Base-by-base conservation (phyloP, 2,888 invertebrate species). In the Meganola albula region DNA sequence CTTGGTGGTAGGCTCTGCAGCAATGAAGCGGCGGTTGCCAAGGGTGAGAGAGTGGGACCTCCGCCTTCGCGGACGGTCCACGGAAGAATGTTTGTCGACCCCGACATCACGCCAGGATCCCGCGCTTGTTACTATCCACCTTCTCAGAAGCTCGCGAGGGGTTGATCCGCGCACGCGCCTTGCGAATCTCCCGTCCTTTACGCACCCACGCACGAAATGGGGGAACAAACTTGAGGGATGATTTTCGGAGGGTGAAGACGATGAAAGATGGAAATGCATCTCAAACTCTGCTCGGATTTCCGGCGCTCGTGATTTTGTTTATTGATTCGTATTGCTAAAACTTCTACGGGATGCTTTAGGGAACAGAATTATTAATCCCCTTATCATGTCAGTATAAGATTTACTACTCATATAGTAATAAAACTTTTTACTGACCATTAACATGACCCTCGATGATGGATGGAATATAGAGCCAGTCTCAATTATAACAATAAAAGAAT, bases 241-340 rank as follows among this genome's bases (percentile, higher is more conserved):
- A 71, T 75, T 63, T 78, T 75, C 72, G 80, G 78, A 82, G 84
- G 84, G 84, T 83, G 82, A 76, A 79, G 77, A 79, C 79, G 76
- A 70, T 76, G 80, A 77, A 80, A 79, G 80, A 82, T 83, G 83
- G 83, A 83, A 84, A 80, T 85, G 83, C 84, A 85, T 84, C 80
- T 82, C 74, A 74, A 72, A 78, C 75, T 76, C 66, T 66, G 80
- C 75, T 80, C 83, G 82, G 83, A 83, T 84, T 83, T 85, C 84
- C 84, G 79, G 74, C 66, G 79, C 73, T 74, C 62, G 76, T 79
- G 83, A 85, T 83, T 82, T 83, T 79, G 79, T 79, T 84, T 84
- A 85, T 85, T 82, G 84, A 84, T 84, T 84, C 73, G 74, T 70
- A 73, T 74, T 72, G 40, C 53, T 48, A 66, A 63, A 62, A 57